phyloP scores from a whole-genome alignment of 2,888 invertebrate genomes.

The Selenia dentaria region DNA sequence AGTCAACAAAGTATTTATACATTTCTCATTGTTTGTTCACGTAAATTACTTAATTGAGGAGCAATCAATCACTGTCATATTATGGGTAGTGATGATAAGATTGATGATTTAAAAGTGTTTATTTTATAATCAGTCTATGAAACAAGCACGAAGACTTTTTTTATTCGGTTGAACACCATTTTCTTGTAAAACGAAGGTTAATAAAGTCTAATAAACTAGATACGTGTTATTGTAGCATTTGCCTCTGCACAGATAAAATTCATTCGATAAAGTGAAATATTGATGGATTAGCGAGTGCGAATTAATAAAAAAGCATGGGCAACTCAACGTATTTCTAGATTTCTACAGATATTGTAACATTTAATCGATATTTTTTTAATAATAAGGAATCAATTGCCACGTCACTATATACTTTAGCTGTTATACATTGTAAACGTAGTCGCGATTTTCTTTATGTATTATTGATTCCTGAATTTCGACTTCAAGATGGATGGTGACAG shows the following conservation, averaged over 20 bases:
- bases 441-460: no score
- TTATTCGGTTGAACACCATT: background rate
- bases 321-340: no score
- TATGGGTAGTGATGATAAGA: conserved; percentile 38
- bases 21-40: conserved; percentile 31
- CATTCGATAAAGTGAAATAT: no score
- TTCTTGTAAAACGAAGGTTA: conserved; percentile 1
- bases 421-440: no score
- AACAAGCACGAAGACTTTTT: conserved; percentile 14
- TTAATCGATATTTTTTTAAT: no score
- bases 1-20: conserved; percentile 10
- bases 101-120: conserved; percentile 29
- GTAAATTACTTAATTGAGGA: conserved; percentile 31
- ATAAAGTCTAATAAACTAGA: background rate
- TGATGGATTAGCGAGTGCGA: no score
- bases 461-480: conserved; percentile 63
- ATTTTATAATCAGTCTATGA: conserved; percentile 20
- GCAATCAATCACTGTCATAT: conserved; percentile 43
- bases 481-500: conserved; percentile 70
- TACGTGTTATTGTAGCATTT: no score
- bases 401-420: no score
- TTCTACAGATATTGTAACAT: no score
- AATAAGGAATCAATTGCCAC: no score
- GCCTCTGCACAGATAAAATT: no score
- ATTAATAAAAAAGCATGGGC: no score